Conservation (phyloP, 1,140 invertebrate species). For the Hylaeus anthracinus region DNA sequence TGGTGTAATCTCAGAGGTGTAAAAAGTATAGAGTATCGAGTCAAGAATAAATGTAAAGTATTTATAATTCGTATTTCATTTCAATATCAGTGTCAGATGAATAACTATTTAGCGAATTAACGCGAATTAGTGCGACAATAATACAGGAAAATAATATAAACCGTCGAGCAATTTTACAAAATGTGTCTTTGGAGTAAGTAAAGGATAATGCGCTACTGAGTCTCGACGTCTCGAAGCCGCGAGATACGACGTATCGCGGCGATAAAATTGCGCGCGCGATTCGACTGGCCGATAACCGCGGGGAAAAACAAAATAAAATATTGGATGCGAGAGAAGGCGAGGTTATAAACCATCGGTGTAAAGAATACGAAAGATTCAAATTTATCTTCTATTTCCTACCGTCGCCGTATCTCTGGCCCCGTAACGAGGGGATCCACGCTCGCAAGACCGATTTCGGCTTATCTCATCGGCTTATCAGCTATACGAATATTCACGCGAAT, state of each 20-base stretch:
- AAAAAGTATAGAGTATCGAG: too few relatives aligned
- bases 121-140: too few relatives aligned
- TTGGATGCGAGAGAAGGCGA: neutral
- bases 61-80: too few relatives aligned
- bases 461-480: constrained; percentile 64
- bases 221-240: too few relatives aligned
- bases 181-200: too few relatives aligned
- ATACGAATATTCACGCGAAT: constrained; percentile 75
- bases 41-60: too few relatives aligned
- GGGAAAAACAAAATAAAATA: constrained; percentile 12
- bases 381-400: constrained; percentile 61
- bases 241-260: neutral
- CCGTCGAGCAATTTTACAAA: too few relatives aligned
- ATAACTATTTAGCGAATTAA: too few relatives aligned
- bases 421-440: constrained; percentile 54
- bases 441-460: constrained; percentile 61
- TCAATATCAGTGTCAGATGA: too few relatives aligned
- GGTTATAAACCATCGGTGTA: constrained; percentile 46
- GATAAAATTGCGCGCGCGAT: constrained; percentile 1
- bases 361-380: constrained; percentile 47
- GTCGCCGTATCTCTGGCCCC: constrained; percentile 45
- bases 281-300: neutral
- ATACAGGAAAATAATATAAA: too few relatives aligned
- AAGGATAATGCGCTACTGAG: too few relatives aligned
- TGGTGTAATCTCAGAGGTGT: too few relatives aligned